Base-by-base conservation (phyloP, 2,797 vertebrate genomes). In the Takifugu ocellatus region DNA sequence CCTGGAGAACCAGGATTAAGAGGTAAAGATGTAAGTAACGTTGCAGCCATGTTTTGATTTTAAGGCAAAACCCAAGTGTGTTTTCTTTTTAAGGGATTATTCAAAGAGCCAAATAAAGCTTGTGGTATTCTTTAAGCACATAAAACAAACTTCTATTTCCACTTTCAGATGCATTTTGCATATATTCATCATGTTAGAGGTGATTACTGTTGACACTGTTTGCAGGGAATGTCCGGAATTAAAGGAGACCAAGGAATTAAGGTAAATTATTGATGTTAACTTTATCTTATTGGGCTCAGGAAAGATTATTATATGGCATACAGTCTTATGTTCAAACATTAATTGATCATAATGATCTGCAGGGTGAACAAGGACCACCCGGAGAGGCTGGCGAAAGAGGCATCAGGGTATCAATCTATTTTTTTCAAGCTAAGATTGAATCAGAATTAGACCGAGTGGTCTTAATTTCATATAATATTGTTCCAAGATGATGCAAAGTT, bases 11-110 rank as follows among this genome's bases (percentile, higher is more conserved):
- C 90, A 25, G 93, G 94, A 89, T 91, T 94, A 93, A 95, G 92
- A 94, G 95, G 94, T 94, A 93, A 94, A 94, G 94, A 94, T 92
- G 94, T 96, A 94, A 96, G 95, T 95, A 94, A 91, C 77, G 70
- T 75, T 70, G 68, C 55, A 66, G 70, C 24, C 59, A 70, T 55
- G 55, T 61, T 24, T 52, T 49, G 29, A 53, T 62, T 49, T 15
- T 45, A 24, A 33, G 51, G 21, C 5, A 63, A 5, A 68, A 25
- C 49, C 61, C n/a, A 51, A 10, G 56, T 55, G 6, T 49, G 3
- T 51, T 53, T 52, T 27, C 2, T 1, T 27, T 47, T 14, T 0
- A 1, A 33, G 2, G 1, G 5, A 54, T 39, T 24, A 5, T 47
- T 48, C 43, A 39, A 39, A 39, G 11, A 39, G 36, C 36, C 36